These are phyloP conservation scores for Saccopteryx leptura DNA, from an alignment of 2,113 vertebrate species.

Conservation along the genomic window DNA sequence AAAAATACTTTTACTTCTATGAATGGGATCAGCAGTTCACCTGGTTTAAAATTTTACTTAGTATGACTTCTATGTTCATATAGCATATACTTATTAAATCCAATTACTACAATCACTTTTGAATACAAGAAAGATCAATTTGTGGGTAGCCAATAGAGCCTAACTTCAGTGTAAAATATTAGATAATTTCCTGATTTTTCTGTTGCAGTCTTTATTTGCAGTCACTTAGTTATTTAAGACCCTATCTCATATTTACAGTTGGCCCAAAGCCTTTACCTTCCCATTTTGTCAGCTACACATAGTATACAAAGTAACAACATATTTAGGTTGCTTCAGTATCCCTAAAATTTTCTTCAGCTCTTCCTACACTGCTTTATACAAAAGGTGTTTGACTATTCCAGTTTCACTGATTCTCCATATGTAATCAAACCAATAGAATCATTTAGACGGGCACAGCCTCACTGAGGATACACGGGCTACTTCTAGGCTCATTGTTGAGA, in stretches of 20 bases:
- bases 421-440: not conserved
- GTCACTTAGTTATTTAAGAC: slow-evolving; percentile 2
- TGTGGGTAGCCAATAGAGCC: not conserved
- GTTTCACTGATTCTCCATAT: slow-evolving; percentile 9
- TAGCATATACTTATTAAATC: slow-evolving; percentile 46
- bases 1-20: slow-evolving; percentile 14
- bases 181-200: slow-evolving; percentile 43
- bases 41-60: slow-evolving; percentile 49
- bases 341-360: slow-evolving; percentile 26
- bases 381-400: not conserved
- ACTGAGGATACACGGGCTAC: not conserved
- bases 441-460: slow-evolving; percentile 11
- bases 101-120: slow-evolving; percentile 13
- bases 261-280: slow-evolving; percentile 44
- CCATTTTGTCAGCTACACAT: not conserved
- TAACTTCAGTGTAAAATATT: slow-evolving; percentile 44
- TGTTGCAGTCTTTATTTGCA: slow-evolving; percentile 3
- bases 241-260: slow-evolving; percentile 47
- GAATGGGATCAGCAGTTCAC: not conserved
- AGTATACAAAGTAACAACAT: not conserved
- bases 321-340: not conserved
- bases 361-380: not conserved
- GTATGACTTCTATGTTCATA: not conserved
- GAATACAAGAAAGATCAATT: not conserved
- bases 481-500: not conserved